Percentiles rank a stretch among this genome's conserved stretches.
phyloP scores from a whole-genome alignment of 1,140 invertebrate species.

The Diachasmimorpha longicaudata region DNA sequence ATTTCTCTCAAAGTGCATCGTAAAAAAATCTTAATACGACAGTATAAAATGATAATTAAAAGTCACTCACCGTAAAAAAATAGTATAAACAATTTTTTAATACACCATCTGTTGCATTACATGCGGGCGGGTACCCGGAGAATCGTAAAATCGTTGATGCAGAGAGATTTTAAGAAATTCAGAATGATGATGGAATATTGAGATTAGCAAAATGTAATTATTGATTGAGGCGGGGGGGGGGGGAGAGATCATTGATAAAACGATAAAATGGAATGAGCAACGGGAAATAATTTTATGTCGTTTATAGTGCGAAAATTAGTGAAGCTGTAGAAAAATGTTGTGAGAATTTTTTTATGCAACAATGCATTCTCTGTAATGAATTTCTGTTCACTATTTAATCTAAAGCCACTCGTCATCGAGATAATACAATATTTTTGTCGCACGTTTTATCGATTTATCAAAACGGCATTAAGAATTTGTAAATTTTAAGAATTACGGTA shows the following conservation, averaged over 20 bases:
- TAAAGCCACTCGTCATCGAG: not conserved
- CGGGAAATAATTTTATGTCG: not conserved
- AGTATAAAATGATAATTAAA: not conserved
- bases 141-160: constrained; percentile 1
- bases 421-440: not conserved
- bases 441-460: not conserved
- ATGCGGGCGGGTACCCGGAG: not conserved
- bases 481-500: constrained; percentile 9
- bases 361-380: not conserved
- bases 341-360: not conserved
- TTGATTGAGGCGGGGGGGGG: not conserved
- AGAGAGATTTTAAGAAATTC: not conserved
- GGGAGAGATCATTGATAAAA: not conserved
- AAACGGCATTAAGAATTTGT: not conserved
- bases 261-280: not conserved
- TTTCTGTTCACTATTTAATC: not conserved
- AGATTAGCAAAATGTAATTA: not conserved
- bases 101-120: not conserved
- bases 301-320: not conserved
- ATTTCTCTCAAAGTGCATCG: not conserved
- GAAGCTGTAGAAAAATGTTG: not conserved
- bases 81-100: not conserved
- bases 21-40: not conserved
- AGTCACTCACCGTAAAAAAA: not conserved
- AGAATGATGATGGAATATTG: not conserved